Evolutionary conservation across 2,797 vertebrate species (phyloP).

Genomic region (Syngnathus acus): DNA sequence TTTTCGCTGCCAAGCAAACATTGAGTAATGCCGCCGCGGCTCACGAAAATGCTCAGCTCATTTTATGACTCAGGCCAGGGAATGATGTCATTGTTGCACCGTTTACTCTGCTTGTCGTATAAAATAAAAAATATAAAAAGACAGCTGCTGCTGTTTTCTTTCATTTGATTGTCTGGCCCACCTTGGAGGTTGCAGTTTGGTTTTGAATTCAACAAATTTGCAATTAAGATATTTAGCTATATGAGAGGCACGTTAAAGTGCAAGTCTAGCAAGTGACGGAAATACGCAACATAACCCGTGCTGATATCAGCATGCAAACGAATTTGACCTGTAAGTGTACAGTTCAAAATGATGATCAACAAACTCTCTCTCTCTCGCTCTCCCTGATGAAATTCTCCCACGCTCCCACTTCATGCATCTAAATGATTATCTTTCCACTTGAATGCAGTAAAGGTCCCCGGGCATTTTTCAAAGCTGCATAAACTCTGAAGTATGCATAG

Average conservation of each 20-base stretch:
- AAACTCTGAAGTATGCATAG: neutral
- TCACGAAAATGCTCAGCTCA: neutral
- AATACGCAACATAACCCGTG: neutral
- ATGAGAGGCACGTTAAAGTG: no score
- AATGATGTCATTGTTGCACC: neutral
- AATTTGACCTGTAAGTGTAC: neutral
- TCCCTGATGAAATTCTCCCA: neutral
- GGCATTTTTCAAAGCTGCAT: neutral
- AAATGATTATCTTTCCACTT: neutral
- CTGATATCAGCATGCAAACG: neutral
- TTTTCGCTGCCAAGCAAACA: neutral
- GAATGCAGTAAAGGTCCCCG: neutral
- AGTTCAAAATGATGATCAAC: neutral
- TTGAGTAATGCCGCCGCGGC: neutral
- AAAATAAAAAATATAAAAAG: no score
- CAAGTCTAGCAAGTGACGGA: neutral
- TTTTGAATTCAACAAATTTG: no score
- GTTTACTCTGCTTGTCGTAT: neutral
- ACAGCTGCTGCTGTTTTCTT: no score
- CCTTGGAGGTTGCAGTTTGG: no score
- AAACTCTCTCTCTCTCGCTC: neutral
- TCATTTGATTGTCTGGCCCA: no score
- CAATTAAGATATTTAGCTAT: no score
- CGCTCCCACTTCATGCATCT: neutral
- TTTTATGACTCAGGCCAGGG: conserved; percentile 3